Base-by-base conservation (phyloP, 1,140 invertebrate species). In the Hydropsyche tenuis region DNA sequence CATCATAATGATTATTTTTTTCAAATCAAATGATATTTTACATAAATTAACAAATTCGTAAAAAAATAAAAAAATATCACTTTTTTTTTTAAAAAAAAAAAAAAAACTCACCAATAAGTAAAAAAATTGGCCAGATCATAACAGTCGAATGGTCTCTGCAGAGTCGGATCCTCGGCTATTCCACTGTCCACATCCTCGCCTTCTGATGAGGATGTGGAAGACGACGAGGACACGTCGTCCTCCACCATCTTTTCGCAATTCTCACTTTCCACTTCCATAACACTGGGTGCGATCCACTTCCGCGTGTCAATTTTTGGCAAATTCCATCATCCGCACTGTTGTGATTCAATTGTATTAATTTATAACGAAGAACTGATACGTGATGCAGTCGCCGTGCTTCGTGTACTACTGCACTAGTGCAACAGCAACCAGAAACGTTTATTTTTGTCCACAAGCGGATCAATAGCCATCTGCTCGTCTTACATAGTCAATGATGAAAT, bases 161-260 rank as follows among this genome's bases (percentile, higher is more conserved):
- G 63, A 6, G 11, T 46, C 0, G 76, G 73, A 18, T 77, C 76
- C 45, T 77, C 76, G 16, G 76, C 76, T 23, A 77, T 77, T 18
- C 76, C 76, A 25, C 76, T 77, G 43, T 77, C 76, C 14, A 77
- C 76, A 48, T 77, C 76, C 64, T 77, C 76, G n/a, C 68, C 68
- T 42, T 72, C 69, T 0, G 53, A 63, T 6, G 53, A 72, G 4
- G 69, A 63, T 16, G 48, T 16, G 6, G 68, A 22, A 2, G 69
- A 60, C n/a, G 65, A 68, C 18, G 68, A 70, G 4, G 11, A 23
- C 3, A 14, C 42, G 9, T 70, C 68, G 30, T 70, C 68, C 4
- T 53, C 68, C 2, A 22, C 68, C 23, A 56, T 45, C 18, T 68
- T 48, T 25, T 42, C 60, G 42, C 7, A 43, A 16, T 43, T 22